phyloP scores from a whole-genome alignment of 2,797 vertebrate genomes.

The Anniella stebbinsi region DNA sequence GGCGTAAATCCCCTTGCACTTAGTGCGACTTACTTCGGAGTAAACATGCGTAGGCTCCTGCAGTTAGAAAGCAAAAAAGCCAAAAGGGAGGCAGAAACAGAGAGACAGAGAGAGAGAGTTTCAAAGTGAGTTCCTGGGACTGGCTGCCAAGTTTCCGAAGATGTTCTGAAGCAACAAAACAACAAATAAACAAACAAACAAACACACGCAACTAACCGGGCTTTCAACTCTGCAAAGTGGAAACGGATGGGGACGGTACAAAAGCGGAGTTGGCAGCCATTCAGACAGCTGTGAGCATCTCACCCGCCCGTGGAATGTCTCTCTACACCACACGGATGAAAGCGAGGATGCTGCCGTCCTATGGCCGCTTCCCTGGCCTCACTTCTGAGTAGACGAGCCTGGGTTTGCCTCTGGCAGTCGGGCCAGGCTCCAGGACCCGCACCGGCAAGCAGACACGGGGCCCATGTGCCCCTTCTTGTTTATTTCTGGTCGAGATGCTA shows the following conservation, averaged over 20 bases:
- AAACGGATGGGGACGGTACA: constrained; percentile 3
- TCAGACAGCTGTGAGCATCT: not conserved
- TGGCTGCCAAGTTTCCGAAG: constrained; percentile 32
- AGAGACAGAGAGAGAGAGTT: not conserved
- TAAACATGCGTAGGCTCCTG: not conserved
- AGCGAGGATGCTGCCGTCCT: not conserved
- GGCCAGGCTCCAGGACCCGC: not conserved
- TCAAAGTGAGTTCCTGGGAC: constrained; percentile 20
- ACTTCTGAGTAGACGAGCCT: not conserved
- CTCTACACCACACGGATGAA: no score
- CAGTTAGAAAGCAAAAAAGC: not conserved
- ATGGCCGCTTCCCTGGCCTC: not conserved
- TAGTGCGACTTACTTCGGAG: not conserved
- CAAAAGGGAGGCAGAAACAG: constrained; percentile 27
- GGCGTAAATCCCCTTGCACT: no score
- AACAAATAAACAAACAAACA: not conserved
- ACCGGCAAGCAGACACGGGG: no score
- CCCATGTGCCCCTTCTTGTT: no score
- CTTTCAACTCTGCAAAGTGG: constrained; percentile 27
- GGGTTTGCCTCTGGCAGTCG: not conserved
- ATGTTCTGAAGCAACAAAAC: constrained; percentile 15
- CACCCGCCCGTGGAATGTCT: not conserved
- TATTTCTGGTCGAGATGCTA: no score
- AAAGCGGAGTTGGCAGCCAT: not conserved
- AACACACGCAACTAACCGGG: not conserved